These are phyloP conservation scores for Tetranychus urticae DNA, from an alignment of 1,140 invertebrate species.

Conservation along the genomic window DNA sequence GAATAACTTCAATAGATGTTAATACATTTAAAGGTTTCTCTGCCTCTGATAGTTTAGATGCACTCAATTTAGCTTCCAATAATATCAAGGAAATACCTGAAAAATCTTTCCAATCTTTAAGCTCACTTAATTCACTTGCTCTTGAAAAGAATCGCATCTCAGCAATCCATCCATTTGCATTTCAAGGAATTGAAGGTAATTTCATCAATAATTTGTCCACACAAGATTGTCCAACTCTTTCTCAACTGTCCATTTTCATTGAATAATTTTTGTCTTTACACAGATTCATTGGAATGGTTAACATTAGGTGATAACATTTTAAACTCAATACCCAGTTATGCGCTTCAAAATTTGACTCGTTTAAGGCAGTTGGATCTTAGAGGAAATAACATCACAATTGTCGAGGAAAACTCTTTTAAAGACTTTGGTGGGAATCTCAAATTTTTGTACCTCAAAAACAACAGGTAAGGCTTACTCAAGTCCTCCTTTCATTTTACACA, in stretches of 20 bases:
- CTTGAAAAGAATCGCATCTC: constrained; percentile 14
- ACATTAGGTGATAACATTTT: constrained; percentile 62
- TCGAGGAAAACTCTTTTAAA: constrained; percentile 61
- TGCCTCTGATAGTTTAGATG: constrained; percentile 8
- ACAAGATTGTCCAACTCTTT: too few species aligned
- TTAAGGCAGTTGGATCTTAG: constrained; percentile 62
- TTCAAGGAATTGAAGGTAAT: constrained; percentile 33
- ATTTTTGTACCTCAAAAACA: constrained; percentile 69
- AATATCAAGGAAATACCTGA: constrained; percentile 9
- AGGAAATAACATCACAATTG: constrained; percentile 54
- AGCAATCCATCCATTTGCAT: constrained; percentile 13
- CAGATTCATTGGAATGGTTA: constrained; percentile 65
- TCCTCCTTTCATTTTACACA: too few species aligned
- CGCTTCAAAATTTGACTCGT: constrained; percentile 48
- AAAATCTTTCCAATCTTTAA: constrained; percentile 10
- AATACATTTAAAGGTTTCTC: constrained; percentile 4
- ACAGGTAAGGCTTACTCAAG: constrained; percentile 36
- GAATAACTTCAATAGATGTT: constrained; percentile 8
- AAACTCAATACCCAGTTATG: constrained; percentile 50
- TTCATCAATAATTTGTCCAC: too few species aligned
- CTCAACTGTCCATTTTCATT: neutral
- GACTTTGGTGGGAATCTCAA: constrained; percentile 72
- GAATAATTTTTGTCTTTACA: neutral
- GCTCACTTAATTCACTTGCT: constrained; percentile 13
- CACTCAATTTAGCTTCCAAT: constrained; percentile 13